These are phyloP conservation scores for Arizona elegans DNA, from an alignment of 2,113 vertebrate species.

Conservation along the genomic window DNA sequence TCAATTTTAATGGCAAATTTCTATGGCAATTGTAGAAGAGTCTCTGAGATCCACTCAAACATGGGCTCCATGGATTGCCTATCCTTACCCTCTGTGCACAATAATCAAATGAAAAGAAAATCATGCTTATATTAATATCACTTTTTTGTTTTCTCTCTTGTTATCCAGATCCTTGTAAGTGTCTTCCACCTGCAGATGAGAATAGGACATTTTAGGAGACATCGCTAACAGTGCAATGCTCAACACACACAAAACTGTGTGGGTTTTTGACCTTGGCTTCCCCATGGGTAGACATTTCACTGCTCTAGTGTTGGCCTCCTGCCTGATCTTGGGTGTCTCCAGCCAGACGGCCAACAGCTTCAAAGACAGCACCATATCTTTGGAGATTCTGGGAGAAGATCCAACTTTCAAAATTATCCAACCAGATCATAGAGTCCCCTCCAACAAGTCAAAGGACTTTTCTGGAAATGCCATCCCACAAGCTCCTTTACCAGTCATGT, in stretches of 20 bases:
- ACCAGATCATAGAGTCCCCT: rapidly evolving
- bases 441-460: conserved; percentile 7
- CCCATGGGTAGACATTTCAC: rapidly evolving
- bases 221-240: rapidly evolving
- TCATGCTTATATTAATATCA: not conserved
- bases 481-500: conserved; percentile 70
- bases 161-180: not conserved
- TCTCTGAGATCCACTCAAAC: not conserved
- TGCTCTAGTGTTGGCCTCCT: not conserved
- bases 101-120: not conserved
- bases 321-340: not conserved
- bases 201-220: not conserved
- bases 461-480: conserved; percentile 11
- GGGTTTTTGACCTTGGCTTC: rapidly evolving
- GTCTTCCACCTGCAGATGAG: not conserved
- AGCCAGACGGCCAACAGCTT: conserved; percentile 34
- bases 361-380: conserved; percentile 25
- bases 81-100: not conserved
- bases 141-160: not conserved
- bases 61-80: too few species aligned
- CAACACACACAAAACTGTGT: not conserved
- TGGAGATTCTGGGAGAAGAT: conserved; percentile 19
- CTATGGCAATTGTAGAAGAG: not conserved
- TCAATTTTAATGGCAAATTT: not conserved
- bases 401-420: conserved; percentile 30